Evolutionary conservation across 1,140 invertebrate genomes (phyloP), one percentile per base, ranked within the genome.

Genomic region (Ostrea edulis): DNA sequence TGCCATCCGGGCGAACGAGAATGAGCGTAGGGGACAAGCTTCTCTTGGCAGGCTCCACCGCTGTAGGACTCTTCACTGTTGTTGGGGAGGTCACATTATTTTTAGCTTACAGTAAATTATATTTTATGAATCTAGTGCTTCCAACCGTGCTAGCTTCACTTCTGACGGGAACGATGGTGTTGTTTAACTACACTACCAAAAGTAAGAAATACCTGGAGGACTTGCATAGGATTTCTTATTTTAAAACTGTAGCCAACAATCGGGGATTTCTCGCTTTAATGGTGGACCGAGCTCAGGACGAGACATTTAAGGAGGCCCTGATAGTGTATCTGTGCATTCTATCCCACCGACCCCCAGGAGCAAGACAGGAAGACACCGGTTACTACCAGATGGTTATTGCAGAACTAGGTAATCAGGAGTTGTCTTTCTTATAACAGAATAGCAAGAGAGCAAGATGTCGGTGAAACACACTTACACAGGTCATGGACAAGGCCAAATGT

Each of bases 211-310:
- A 95, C 87, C 88, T 95, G 17, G 92, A 92, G 8, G 91, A 94
- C 53, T 84, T 94, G 44, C 91, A 91, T 25, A 89, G 93, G 55
- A 92, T 91, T 53, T 92, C 94, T 35, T 95, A 94, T 85, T 94
- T 90, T 88, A 95, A 95, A 86, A 95, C 94, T 84, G 87, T 95
- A 17, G 93, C 94, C 29, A 94, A 94, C 86, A 95, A 95, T 87
- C 87, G 92, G 25, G 92, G 94, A 12, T 90, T 94, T 62, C 85
- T 95, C 71, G 91, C 94, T 9, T 53, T 94, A 82, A 62, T 95
- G 58, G 93, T 95, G 11, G 94, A 94, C 84, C 83, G 94, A 83
- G 94, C 94, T 9, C 92, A 94, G 84, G 94, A 95, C 85, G 94
- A 95, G 82, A 93, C 90, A 55, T 93, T 94, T 51, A 95, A 95